Evolutionary conservation across 2,113 vertebrate genomes (phyloP).

Genomic region (Sitta europaea): DNA sequence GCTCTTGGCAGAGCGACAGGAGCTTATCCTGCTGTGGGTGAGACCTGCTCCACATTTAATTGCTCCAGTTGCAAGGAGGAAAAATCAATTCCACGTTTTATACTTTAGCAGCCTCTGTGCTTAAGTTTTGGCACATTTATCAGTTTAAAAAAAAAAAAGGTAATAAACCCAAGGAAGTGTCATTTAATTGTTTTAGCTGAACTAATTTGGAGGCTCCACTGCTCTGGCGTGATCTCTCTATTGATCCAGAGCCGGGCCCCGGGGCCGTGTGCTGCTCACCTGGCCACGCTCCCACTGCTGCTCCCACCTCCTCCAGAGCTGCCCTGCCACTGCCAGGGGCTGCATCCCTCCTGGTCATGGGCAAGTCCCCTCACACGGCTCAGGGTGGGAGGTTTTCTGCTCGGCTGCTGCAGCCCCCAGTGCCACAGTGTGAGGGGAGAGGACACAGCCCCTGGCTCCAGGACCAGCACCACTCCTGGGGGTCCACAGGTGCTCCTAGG

Average conservation of each 20-base stretch:
- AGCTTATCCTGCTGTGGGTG: background rate
- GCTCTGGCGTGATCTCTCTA: background rate
- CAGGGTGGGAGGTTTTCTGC: accelerated
- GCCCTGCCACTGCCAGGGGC: background rate
- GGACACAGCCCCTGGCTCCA: background rate
- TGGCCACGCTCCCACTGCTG: accelerated
- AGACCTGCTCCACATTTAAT: constrained; percentile 37
- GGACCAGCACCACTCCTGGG: background rate
- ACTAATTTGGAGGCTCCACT: background rate
- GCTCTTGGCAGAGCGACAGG: background rate
- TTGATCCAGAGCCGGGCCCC: background rate
- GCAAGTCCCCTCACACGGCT: accelerated
- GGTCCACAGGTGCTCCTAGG: background rate
- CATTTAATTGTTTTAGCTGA: constrained; percentile 61
- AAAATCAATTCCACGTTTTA: constrained; percentile 58
- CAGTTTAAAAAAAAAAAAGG: constrained; percentile 1
- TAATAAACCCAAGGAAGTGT: constrained; percentile 51
- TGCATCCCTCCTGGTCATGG: accelerated
- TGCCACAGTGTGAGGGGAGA: background rate
- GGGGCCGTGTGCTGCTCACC: background rate
- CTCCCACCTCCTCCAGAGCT: accelerated
- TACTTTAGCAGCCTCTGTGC: constrained; percentile 28
- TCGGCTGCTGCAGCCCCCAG: accelerated
- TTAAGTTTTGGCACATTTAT: constrained; percentile 48
- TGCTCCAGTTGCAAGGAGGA: constrained; percentile 43